phyloP scores from a whole-genome alignment of 2,888 invertebrate species.

The Macropis europaea region DNA sequence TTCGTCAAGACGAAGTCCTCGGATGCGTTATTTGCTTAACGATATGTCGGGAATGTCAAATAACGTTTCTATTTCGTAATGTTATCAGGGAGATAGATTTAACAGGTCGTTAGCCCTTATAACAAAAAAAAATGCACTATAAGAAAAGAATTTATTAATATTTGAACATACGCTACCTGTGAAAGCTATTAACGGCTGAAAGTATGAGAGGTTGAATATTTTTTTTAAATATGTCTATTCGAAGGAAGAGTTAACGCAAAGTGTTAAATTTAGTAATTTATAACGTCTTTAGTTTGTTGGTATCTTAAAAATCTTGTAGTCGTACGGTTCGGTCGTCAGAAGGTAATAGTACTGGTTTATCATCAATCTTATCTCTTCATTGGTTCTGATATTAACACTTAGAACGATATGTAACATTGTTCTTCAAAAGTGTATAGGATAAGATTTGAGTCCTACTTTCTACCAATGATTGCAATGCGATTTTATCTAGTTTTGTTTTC shows the following conservation, averaged over 20 bases:
- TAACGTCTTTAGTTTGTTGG: too few relatives aligned
- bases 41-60: conserved; percentile 35
- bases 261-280: too few relatives aligned
- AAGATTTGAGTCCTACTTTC: conserved; percentile 39
- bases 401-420: conserved; percentile 32
- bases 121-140: not conserved
- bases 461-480: conserved; percentile 11
- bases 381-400: conserved; percentile 51
- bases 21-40: conserved; percentile 36
- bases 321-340: too few relatives aligned
- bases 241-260: too few relatives aligned
- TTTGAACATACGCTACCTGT: too few relatives aligned
- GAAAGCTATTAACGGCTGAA: too few relatives aligned
- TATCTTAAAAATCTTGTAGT: too few relatives aligned
- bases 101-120: conserved; percentile 6
- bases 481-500: conserved; percentile 15
- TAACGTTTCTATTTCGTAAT: conserved; percentile 41
- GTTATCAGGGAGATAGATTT: conserved; percentile 7
- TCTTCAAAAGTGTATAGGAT: conserved; percentile 43
- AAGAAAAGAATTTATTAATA: too few relatives aligned
- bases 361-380: conserved; percentile 59
- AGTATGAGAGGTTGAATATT: too few relatives aligned
- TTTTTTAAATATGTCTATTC: too few relatives aligned
- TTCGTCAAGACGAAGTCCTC: not conserved
- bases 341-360: conserved; percentile 47